Conservation (phyloP, 2,113 vertebrate species). For the Mola mola region DNA sequence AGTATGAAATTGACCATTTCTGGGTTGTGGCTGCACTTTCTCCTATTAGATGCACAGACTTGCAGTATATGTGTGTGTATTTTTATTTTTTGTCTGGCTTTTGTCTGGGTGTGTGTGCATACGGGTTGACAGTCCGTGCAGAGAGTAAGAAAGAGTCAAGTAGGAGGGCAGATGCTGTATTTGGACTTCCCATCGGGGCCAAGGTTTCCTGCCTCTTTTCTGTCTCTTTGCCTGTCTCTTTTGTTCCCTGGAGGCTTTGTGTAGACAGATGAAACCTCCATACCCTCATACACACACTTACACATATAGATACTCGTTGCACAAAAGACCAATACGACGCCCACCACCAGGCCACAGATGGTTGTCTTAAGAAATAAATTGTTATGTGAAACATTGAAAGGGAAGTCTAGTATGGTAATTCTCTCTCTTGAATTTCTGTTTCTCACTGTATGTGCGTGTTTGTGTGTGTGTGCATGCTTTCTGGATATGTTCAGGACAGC, state of each 20-base stretch:
- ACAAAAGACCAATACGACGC: constrained; percentile 26
- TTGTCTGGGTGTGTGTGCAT: constrained; percentile 25
- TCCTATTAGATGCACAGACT: not conserved
- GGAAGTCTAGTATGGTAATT: constrained; percentile 62
- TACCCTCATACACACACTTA: constrained; percentile 13
- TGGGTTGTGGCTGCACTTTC: not conserved
- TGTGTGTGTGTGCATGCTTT: constrained; percentile 13
- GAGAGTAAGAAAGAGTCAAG: constrained; percentile 31
- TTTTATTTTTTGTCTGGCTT: too few species aligned
- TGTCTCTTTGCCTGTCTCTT: constrained; percentile 27
- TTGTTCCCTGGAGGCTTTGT: constrained; percentile 36
- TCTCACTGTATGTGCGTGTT: constrained; percentile 11
- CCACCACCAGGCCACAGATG: constrained; percentile 48
- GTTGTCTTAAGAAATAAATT: constrained; percentile 46
- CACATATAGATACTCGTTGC: constrained; percentile 13
- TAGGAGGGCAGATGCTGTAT: constrained; percentile 54
- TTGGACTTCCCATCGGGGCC: constrained; percentile 54
- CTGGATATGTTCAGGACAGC: constrained; percentile 44
- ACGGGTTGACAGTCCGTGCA: constrained; percentile 58
- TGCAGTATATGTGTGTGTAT: constrained; percentile 10
- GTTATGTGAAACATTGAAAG: constrained; percentile 56
- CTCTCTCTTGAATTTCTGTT: constrained; percentile 47
- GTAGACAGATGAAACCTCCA: constrained; percentile 40
- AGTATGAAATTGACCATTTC: constrained; percentile 39
- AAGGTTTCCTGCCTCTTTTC: constrained; percentile 42